phyloP scores from a whole-genome alignment of 2,113 vertebrate species.

The Lanius ludovicianus region DNA sequence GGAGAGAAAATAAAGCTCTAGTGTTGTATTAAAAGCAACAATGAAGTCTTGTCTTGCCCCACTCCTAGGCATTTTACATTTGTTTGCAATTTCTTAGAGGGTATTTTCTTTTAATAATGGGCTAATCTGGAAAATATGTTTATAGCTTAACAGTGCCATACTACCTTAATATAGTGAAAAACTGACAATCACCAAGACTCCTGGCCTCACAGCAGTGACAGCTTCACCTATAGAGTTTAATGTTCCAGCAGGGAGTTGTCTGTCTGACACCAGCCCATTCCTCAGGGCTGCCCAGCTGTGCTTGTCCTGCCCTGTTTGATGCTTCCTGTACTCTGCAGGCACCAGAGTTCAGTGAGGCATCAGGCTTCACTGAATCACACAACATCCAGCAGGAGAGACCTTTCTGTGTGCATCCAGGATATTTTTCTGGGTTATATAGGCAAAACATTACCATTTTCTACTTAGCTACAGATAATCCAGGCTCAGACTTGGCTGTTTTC shows the following conservation, averaged over 20 bases:
- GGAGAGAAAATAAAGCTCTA: background rate
- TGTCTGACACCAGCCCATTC: background rate
- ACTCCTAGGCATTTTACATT: background rate
- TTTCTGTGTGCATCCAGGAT: background rate
- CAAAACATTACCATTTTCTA: background rate
- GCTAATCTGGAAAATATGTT: background rate
- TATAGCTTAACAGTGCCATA: background rate
- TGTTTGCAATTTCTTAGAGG: background rate
- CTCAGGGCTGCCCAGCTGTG: background rate
- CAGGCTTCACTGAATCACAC: background rate
- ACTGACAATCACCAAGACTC: background rate
- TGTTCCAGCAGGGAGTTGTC: background rate
- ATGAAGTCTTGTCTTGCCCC: background rate
- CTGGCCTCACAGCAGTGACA: background rate
- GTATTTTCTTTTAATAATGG: background rate
- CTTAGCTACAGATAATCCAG: background rate
- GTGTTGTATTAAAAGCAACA: background rate
- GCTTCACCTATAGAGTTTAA: background rate
- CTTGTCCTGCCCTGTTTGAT: fast-evolving
- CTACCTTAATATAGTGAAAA: background rate
- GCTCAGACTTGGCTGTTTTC: background rate
- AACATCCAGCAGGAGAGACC: background rate
- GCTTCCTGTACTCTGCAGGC: background rate
- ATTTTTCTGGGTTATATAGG: background rate
- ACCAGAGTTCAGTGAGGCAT: background rate